Base-by-base conservation (phyloP, 2,797 vertebrate species). In the Cyclopterus lumpus region DNA sequence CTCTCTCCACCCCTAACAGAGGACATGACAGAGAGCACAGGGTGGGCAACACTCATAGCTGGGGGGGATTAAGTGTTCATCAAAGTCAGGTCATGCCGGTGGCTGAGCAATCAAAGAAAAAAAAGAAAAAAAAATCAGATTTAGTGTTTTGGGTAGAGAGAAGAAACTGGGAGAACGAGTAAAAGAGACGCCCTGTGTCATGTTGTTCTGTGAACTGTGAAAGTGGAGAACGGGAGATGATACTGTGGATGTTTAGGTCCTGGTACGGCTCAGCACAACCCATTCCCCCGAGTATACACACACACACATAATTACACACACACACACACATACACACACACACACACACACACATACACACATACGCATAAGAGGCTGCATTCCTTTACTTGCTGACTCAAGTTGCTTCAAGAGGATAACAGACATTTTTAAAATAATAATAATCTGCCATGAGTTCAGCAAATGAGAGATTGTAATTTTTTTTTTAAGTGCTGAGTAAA, bases 201-300 rank as follows among this genome's bases (percentile, higher is more conserved):
- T 60, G 83, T 46, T 85, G 77, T 60, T 73, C 79, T 67, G 67
- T 66, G 58, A 81, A 72, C 60, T 78, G 58, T 38, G 69, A 46
- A 82, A 66, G 46, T 46, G n/a, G 48, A 60, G 58, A 55, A 44
- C 30, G 26, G 40, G 57, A 78, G 70, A 81, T 64, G 71, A 82
- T 75, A 66, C 71, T 60, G 57, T 81, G 59, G 73, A 74, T 81
- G 83, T 78, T 78, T 49, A 74, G 81, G 73, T 89, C 88, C 89
- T 92, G 90, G 90, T 88, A 89, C 90, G 30, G 78, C 68, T 87
- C 86, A 89, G 85, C 40, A 88, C 89, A 70, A 71, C 79, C 6
- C 69, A 73, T 81, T 69, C 30, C 60, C 26, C 73, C 68, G 67
- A 53, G 11, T 5, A 9, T 7, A n/a, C 57, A 58, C 63, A 64